Evolutionary conservation across 2,113 vertebrate genomes (phyloP), one percentile per base, ranked within the genome.

Genomic region (Neotoma lepida): DNA sequence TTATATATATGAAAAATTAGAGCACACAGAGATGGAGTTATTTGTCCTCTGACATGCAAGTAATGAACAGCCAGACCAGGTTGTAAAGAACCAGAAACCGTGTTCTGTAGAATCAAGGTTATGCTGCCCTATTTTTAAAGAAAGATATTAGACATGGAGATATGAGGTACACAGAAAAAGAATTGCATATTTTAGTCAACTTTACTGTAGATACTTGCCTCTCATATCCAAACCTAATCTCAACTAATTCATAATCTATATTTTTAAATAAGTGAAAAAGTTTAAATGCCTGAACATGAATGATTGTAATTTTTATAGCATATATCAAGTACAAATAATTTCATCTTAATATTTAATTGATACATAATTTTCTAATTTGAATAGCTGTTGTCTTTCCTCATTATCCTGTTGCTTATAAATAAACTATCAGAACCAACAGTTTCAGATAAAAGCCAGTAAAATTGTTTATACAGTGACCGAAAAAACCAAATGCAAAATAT

Each of bases 1-100:
- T 49, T 96, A 71, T 39, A 26, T 35, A 86, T 18, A 61, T 30
- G 49, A 88, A 54, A 61, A 84, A 71, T 15, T 84, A 33, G 96
- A 90, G 3, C 4, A 88, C 3, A 88, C 3, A 49, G 49, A 78
- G 46, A 91, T 63, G 39, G 12, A 91, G 6, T 68, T 9, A 88
- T 33, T 90, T 3, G 0, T 15, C 22, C 3, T 9, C 68, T 9
- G 10, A n/a, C 49, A 91, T 3, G 64, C 46, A 96, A 2, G 33
- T 3, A 51, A 6, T 41, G 0, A 14, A 54, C 1, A 91, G 9
- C 51, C 28, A 24, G 63, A 63, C 0, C 70, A n/a, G 33, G 6
- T 46, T 28, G 39, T 92, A 73, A 18, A 68, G 28, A 61, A 63
- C 0, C 66, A 18, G 78, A 2, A 70, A n/a, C 24, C 41, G 24